Conservation (phyloP, 2,797 vertebrate genomes). For the Eidolon dupreanum region DNA sequence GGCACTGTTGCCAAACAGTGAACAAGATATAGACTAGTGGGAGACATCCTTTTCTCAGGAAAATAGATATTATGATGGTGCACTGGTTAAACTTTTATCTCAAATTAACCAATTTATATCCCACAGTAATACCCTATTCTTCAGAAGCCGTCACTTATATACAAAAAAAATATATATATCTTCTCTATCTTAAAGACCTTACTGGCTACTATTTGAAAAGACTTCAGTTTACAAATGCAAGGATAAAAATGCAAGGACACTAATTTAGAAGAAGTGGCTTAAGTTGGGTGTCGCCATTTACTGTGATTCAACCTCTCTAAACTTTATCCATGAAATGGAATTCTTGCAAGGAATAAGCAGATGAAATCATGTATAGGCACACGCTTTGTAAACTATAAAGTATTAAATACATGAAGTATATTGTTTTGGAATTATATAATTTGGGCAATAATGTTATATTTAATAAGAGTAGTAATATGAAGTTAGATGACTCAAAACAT, state of each 20-base stretch:
- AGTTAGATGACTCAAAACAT: background rate
- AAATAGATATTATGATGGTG: background rate
- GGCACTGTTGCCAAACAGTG: background rate
- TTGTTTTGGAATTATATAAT: slow-evolving; percentile 19
- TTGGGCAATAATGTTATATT: background rate
- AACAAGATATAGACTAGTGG: background rate
- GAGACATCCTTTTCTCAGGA: background rate
- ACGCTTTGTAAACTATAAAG: background rate
- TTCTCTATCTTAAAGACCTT: background rate
- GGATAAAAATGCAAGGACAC: background rate
- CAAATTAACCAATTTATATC: background rate
- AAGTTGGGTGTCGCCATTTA: background rate
- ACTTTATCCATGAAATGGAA: background rate
- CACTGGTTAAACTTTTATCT: background rate
- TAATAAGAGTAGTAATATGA: slow-evolving; percentile 3
- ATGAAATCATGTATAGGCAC: background rate
- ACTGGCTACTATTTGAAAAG: background rate
- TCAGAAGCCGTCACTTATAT: background rate
- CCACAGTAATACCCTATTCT: background rate
- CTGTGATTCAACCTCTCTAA: background rate
- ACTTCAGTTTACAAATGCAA: background rate
- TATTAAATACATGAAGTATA: background rate
- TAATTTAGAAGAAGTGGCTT: background rate
- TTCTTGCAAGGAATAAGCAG: slow-evolving; percentile 21
- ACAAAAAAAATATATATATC: background rate